Percentiles rank a stretch among this genome's conserved stretches.
These are phyloP conservation scores for Coelopa pilipes DNA, from an alignment of 2,888 invertebrate species.

Conservation along the genomic window DNA sequence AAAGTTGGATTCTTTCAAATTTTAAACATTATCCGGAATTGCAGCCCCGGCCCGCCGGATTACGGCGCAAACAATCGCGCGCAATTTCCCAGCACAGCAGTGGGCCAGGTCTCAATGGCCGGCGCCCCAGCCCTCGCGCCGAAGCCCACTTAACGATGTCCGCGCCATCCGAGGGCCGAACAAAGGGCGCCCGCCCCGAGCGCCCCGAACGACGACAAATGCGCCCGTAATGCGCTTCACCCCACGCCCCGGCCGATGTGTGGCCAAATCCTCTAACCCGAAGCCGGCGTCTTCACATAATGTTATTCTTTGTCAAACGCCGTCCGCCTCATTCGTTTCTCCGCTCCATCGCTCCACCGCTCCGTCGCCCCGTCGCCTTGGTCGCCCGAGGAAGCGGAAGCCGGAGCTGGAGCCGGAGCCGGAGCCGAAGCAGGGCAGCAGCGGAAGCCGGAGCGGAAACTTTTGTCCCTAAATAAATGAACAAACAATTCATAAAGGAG, in stretches of 20 bases:
- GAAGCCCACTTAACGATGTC: slow-evolving; percentile 27
- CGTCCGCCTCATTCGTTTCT: slow-evolving; percentile 27
- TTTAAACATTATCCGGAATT: slow-evolving; percentile 4
- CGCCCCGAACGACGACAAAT: not conserved
- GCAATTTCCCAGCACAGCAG: slow-evolving; percentile 22
- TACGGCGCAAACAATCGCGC: slow-evolving; percentile 23
- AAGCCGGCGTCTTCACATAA: slow-evolving; percentile 1
- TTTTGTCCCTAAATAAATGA: slow-evolving; percentile 29
- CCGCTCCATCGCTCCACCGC: slow-evolving; percentile 19
- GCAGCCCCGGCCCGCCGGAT: slow-evolving; percentile 6
- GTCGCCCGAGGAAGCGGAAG: not conserved
- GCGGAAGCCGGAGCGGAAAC: slow-evolving; percentile 28
- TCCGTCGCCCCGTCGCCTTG: not conserved
- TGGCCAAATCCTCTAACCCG: not conserved
- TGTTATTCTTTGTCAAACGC: slow-evolving; percentile 8
- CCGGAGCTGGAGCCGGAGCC: slow-evolving; percentile 15
- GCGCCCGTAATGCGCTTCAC: slow-evolving; percentile 6
- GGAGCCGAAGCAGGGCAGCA: slow-evolving; percentile 12
- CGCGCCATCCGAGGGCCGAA: not conserved
- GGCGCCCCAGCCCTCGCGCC: not conserved
- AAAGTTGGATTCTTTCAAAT: not conserved
- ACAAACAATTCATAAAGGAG: slow-evolving; percentile 34
- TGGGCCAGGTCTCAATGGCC: slow-evolving; percentile 14
- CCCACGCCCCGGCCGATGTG: slow-evolving; percentile 15
- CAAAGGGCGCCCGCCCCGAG: not conserved